Conservation (phyloP, 2,888 invertebrate species). For the Meghimatium bilineatum region DNA sequence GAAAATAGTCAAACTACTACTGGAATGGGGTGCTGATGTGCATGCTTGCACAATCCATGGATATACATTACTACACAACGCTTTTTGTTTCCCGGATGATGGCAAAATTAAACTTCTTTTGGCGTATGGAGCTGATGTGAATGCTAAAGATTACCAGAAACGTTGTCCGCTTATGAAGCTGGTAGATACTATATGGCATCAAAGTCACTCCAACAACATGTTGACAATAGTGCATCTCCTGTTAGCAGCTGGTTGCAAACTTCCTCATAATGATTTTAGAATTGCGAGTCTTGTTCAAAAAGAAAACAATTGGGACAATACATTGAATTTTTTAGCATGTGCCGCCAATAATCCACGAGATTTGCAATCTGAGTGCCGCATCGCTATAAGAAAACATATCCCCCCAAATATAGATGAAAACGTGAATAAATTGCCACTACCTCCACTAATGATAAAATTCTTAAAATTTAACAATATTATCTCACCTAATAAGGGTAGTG, state of each 20-base stretch:
- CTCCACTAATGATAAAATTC: constrained; percentile 43
- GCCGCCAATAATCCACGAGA: constrained; percentile 36
- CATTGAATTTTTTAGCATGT: constrained; percentile 29
- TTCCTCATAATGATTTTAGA: background rate
- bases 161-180: constrained; percentile 46
- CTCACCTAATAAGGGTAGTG: no score
- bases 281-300: constrained; percentile 6
- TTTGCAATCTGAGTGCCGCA: constrained; percentile 50
- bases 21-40: constrained; percentile 51
- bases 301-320: background rate
- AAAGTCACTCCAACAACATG: no score
- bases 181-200: constrained; percentile 15
- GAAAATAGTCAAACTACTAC: constrained; percentile 30
- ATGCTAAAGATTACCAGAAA: constrained; percentile 36
- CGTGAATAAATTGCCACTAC: constrained; percentile 43
- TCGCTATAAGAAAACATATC: constrained; percentile 40
- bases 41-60: constrained; percentile 31
- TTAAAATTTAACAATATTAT: constrained; percentile 51
- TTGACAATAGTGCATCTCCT: constrained; percentile 39
- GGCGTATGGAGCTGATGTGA: constrained; percentile 45
- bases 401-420: constrained; percentile 39
- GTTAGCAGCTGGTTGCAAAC: constrained; percentile 47
- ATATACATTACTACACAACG: constrained; percentile 50
- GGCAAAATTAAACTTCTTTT: constrained; percentile 50
- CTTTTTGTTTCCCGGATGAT: constrained; percentile 38